Conservation (phyloP, 2,113 vertebrate genomes). For the Myocastor coypus region DNA sequence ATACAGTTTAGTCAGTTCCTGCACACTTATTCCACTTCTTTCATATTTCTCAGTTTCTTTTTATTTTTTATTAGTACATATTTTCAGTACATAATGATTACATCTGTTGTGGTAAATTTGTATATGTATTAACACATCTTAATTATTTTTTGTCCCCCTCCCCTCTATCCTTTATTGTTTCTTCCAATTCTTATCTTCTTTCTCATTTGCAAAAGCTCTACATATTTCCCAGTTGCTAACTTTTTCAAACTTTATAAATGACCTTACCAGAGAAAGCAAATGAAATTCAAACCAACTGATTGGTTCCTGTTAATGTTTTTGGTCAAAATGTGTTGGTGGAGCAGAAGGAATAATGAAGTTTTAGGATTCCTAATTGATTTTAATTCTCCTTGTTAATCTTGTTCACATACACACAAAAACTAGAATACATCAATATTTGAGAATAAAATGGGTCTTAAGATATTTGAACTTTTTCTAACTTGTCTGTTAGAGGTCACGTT, state of each 20-base stretch:
- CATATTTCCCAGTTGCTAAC: conserved; percentile 58
- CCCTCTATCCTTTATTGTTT: background rate
- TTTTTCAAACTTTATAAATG: conserved; percentile 61
- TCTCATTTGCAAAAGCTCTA: background rate
- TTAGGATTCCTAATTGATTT: conserved; percentile 34
- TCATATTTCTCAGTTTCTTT: conserved; percentile 36
- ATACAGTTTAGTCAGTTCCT: conserved; percentile 51
- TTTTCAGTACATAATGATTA: background rate
- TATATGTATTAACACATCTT: background rate
- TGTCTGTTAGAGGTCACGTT: conserved; percentile 24
- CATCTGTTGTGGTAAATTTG: background rate
- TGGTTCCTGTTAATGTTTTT: conserved; percentile 63
- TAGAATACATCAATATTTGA: conserved; percentile 40
- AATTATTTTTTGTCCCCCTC: background rate
- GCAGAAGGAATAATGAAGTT: conserved; percentile 41
- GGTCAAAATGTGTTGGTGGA: conserved; percentile 43
- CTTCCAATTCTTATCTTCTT: background rate
- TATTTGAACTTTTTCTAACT: conserved; percentile 42
- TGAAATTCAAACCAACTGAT: conserved; percentile 62
- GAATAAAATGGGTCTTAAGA: background rate
- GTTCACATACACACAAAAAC: conserved; percentile 47
- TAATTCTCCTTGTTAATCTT: conserved; percentile 53
- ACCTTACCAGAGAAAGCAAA: conserved; percentile 60
- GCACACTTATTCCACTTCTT: conserved; percentile 36
- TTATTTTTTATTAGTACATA: background rate